Percentiles rank a stretch among this genome's conserved stretches.
phyloP scores from a whole-genome alignment of 2,888 invertebrate species.

The Linhomoeus sp. region DNA sequence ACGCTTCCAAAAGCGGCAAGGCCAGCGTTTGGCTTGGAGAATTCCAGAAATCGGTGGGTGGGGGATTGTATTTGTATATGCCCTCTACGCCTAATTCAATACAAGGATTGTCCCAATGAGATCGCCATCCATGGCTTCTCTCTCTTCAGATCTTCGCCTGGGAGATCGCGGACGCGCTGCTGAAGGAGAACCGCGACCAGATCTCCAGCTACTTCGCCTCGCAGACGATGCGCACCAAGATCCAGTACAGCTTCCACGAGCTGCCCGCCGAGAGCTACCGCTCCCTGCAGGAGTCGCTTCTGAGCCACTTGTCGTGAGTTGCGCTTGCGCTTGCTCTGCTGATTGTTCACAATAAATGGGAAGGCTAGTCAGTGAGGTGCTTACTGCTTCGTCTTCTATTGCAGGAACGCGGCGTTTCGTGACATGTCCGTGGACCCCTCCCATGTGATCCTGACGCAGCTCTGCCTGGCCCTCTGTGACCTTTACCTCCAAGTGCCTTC shows the following conservation, averaged over 20 bases:
- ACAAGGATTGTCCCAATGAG: no score
- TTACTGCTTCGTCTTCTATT: no score
- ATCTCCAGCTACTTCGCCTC: slow-evolving; percentile 94
- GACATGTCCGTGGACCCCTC: no score
- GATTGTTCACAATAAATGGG: no score
- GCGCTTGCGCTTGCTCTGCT: neutral
- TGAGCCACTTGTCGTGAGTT: slow-evolving; percentile 48
- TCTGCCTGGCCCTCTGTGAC: slow-evolving; percentile 79
- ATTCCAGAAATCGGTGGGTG: slow-evolving; percentile 86
- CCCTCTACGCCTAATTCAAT: no score
- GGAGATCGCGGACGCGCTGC: slow-evolving; percentile 81
- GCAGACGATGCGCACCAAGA: slow-evolving; percentile 84
- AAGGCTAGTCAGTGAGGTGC: no score
- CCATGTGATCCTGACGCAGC: slow-evolving; percentile 55
- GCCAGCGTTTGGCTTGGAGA: slow-evolving; percentile 68
- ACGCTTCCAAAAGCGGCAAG: slow-evolving; percentile 63
- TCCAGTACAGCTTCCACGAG: slow-evolving; percentile 57
- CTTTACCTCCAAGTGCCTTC: slow-evolving; percentile 69
- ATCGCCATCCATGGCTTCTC: neutral
- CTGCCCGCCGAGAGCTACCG: slow-evolving; percentile 60
- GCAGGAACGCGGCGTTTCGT: no score
- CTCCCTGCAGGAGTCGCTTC: slow-evolving; percentile 68
- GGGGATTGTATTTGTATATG: no score
- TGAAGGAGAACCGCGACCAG: slow-evolving; percentile 64
- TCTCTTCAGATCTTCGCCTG: slow-evolving; percentile 73